Evolutionary conservation across 1,140 invertebrate genomes (phyloP), one percentile per base, ranked within the genome.

Genomic region (Trichomalopsis sarcophagae): DNA sequence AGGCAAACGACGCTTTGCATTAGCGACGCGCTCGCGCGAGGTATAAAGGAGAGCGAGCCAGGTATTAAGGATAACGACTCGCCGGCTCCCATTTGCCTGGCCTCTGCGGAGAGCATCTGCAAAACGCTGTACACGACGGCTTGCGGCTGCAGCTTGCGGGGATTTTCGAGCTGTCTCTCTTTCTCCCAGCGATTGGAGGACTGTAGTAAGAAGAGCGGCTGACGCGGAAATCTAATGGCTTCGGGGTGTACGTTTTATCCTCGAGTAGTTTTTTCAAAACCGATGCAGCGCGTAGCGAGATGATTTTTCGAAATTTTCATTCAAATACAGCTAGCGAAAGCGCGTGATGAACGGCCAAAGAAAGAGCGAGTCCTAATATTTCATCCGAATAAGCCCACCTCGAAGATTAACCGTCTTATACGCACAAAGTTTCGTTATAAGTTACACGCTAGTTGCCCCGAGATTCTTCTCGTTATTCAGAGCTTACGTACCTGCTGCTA

Each of bases 1-100:
- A 40, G n/a, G 66, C 68, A 81, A 81, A 81, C 79, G 79, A 81
- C 79, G 47, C 66, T 50, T 71, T 81, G 68, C 79, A 81, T 81
- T 81, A 81, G 68, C 78, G 62, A 44, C 27, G 27, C 27, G 6
- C 33, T 36, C 27, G 47, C 30, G 7, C n/a, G 5, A 2, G 23
- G 76, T n/a, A 78, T 62, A 78, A 62, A 62, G 47, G 50, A 30
- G 76, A 62, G 68, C 44, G 23, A 50, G 66, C 40, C 5, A n/a
- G n/a, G 44, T 21, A 81, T 81, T 81, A 81, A 73, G 79, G 66
- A 81, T 71, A 81, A 81, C 79, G 79, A 50, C 79, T 27, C 36
- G 36, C 78, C 23, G 17, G 55, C 62, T 47, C 21, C 78, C 62
- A 69, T 69, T 80, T 68, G 66, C 73, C 21, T 75, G 36, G 73